Evolutionary conservation across 2,888 invertebrate genomes (phyloP).

Genomic region (Gibbula magus): DNA sequence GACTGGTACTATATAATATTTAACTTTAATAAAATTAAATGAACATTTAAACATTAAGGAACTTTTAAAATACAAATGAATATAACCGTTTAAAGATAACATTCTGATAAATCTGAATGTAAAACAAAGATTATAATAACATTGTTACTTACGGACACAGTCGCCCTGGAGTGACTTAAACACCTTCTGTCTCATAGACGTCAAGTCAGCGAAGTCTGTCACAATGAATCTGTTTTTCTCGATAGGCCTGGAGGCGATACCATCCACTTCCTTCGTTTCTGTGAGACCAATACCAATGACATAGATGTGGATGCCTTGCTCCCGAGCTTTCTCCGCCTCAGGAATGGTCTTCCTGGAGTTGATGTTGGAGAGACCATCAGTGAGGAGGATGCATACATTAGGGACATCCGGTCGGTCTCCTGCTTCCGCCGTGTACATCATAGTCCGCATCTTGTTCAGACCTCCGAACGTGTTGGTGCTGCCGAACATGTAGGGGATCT

Average conservation of each 20-base stretch:
- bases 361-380: constrained; percentile 69
- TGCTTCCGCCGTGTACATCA: constrained; percentile 59
- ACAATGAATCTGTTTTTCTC: constrained; percentile 60
- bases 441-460: constrained; percentile 49
- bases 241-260: constrained; percentile 57
- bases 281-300: constrained; percentile 66
- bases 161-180: constrained; percentile 48
- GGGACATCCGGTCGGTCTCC: constrained; percentile 61
- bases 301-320: constrained; percentile 61
- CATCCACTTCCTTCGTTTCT: constrained; percentile 64
- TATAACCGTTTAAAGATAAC: no score
- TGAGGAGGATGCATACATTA: constrained; percentile 58
- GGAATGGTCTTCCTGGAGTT: constrained; percentile 56
- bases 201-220: constrained; percentile 57
- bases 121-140: no score
- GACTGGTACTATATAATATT: no score
- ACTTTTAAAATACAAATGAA: no score
- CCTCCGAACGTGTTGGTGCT: constrained; percentile 65
- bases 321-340: constrained; percentile 51
- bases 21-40: no score
- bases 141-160: constrained; percentile 6
- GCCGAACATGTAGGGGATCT: constrained; percentile 60
- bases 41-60: no score
- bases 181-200: constrained; percentile 46
- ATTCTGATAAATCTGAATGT: no score